Conservation (phyloP, 2,113 vertebrate genomes). For the Cervus canadensis region DNA sequence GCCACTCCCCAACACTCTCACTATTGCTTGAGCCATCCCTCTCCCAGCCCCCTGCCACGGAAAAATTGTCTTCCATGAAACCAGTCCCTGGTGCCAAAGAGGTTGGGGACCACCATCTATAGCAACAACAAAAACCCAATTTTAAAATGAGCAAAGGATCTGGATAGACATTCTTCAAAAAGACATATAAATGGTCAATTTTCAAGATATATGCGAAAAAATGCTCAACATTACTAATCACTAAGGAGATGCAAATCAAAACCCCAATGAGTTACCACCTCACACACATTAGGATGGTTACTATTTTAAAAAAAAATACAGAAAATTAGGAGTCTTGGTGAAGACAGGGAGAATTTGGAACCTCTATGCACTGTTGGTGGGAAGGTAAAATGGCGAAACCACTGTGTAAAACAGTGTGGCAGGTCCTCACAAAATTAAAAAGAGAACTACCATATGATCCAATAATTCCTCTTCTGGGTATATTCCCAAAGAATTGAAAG, state of each 20-base stretch:
- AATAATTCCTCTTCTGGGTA: not conserved
- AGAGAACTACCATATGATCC: not conserved
- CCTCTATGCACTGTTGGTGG: not conserved
- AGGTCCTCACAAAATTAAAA: not conserved
- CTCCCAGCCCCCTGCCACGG: not conserved
- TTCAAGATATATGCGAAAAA: not conserved
- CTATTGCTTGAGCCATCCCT: not conserved
- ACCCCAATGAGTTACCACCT: not conserved
- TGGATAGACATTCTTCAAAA: not conserved
- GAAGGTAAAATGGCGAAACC: not conserved
- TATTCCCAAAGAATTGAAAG: not conserved
- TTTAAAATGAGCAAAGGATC: not conserved
- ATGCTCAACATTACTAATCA: not conserved
- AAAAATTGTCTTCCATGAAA: not conserved
- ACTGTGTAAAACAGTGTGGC: not conserved
- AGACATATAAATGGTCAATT: not conserved
- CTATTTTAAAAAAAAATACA: not conserved
- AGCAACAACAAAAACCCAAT: not conserved
- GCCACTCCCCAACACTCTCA: not conserved
- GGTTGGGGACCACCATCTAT: not conserved
- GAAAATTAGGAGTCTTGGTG: not conserved
- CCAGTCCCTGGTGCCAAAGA: not conserved
- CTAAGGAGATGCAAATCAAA: not conserved
- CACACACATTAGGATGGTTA: not conserved
- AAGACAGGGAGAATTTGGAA: not conserved